Conservation (phyloP, 2,888 invertebrate genomes). For the Ecliptopera silaceata region DNA sequence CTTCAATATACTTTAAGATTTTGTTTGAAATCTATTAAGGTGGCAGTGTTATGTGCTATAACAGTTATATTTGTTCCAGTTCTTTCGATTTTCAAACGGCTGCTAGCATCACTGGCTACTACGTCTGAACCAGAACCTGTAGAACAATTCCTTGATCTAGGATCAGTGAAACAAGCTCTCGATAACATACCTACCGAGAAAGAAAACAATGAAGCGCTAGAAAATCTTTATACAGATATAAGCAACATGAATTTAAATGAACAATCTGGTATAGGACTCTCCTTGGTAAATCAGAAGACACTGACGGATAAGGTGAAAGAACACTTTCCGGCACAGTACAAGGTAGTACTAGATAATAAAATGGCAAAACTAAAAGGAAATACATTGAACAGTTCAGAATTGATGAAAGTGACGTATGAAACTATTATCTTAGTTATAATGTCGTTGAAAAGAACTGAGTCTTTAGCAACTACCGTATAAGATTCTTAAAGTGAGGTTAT, state of each 20-base stretch:
- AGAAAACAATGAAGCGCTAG: slow-evolving; percentile 5
- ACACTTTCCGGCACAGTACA: slow-evolving; percentile 13
- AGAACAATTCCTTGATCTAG: slow-evolving; percentile 17
- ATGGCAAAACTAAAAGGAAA: not conserved
- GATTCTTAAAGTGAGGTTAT: too few species aligned
- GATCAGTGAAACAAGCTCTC: slow-evolving; percentile 18
- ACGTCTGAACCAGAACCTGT: slow-evolving; percentile 5
- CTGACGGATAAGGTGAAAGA: slow-evolving; percentile 19
- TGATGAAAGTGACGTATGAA: slow-evolving; percentile 26
- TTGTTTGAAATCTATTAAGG: too few species aligned
- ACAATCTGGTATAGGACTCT: slow-evolving; percentile 3
- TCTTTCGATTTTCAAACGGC: slow-evolving; percentile 16
- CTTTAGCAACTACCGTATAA: not conserved
- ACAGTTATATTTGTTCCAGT: slow-evolving; percentile 11
- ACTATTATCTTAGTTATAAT: slow-evolving; percentile 21
- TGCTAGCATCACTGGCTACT: slow-evolving; percentile 13
- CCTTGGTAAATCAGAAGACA: slow-evolving; percentile 3
- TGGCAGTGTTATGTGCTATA: not conserved
- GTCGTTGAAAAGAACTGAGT: slow-evolving; percentile 10
- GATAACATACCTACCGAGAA: slow-evolving; percentile 14
- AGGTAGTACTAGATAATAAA: slow-evolving; percentile 12
- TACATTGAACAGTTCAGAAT: slow-evolving; percentile 10
- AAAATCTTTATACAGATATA: slow-evolving; percentile 18
- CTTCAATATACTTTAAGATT: too few species aligned
- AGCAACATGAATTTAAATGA: slow-evolving; percentile 15